These are phyloP conservation scores for Ophonus ardosiacus DNA, from an alignment of 2,888 invertebrate genomes.

Conservation along the genomic window DNA sequence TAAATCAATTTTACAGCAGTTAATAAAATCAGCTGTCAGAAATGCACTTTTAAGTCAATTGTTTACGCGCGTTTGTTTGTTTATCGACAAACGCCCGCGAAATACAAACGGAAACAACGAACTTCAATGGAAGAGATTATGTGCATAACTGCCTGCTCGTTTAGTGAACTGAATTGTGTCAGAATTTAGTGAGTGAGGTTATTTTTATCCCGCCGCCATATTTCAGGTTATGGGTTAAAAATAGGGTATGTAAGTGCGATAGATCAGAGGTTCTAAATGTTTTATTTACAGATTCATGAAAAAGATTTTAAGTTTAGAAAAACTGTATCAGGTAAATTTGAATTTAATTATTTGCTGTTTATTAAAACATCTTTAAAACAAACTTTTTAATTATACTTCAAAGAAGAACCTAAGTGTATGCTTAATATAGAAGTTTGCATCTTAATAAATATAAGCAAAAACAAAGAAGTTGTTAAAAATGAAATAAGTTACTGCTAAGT, in stretches of 20 bases:
- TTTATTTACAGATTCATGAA: neutral
- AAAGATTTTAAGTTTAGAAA: neutral
- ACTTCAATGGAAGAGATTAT: constrained; percentile 20
- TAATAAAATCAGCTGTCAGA: neutral
- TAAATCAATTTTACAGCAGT: neutral
- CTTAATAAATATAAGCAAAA: neutral
- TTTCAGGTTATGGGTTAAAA: constrained; percentile 28
- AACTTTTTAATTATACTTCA: constrained; percentile 14
- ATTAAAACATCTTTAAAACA: constrained; percentile 9
- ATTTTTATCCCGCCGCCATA: constrained; percentile 29
- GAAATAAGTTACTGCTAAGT: too few relatives aligned
- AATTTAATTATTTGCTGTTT: constrained; percentile 13
- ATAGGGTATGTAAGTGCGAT: neutral
- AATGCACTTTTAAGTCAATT: constrained; percentile 28
- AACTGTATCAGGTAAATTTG: constrained; percentile 1
- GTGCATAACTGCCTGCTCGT: constrained; percentile 1
- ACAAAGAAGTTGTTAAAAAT: neutral
- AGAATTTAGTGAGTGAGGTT: constrained; percentile 1
- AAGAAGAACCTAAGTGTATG: neutral
- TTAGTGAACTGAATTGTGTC: constrained; percentile 5
- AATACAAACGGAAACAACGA: constrained; percentile 27
- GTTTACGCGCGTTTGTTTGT: constrained; percentile 25
- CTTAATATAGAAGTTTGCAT: neutral
- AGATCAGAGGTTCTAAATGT: constrained; percentile 33
- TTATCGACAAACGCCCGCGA: constrained; percentile 1